Evolutionary conservation across 1,140 invertebrate genomes (phyloP).

Genomic region (Ostrea edulis): DNA sequence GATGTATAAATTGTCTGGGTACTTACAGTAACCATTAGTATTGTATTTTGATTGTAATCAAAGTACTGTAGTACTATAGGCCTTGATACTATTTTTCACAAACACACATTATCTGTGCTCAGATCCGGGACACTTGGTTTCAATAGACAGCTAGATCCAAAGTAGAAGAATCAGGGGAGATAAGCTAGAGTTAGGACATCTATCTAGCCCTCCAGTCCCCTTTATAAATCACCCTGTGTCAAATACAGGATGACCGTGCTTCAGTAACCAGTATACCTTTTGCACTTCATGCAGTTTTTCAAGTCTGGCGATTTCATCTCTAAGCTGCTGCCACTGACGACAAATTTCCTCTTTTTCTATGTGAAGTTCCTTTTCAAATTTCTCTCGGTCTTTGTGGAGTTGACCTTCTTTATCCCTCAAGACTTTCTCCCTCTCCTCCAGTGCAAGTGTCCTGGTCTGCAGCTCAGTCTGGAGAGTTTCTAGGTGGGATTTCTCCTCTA

Average conservation of each 20-base stretch:
- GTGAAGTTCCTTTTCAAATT: conserved; percentile 50
- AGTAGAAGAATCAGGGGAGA: conserved; percentile 11
- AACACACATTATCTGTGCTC: not conserved
- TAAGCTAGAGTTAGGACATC: not conserved
- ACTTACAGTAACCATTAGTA: not conserved
- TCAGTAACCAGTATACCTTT: conserved; percentile 54
- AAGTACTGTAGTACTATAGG: not conserved
- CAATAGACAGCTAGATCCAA: not conserved
- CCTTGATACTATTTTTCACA: not conserved
- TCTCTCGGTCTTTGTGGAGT: conserved; percentile 53
- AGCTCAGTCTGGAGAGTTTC: conserved; percentile 62
- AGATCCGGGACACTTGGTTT: not conserved
- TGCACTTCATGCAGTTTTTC: conserved; percentile 60
- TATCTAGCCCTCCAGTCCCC: not conserved
- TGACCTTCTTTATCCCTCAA: conserved; percentile 60
- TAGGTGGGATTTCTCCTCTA: conserved; percentile 53
- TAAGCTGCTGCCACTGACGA: conserved; percentile 57
- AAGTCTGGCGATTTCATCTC: conserved; percentile 58
- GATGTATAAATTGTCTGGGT: no score
- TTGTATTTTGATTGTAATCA: not conserved
- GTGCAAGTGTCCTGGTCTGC: conserved; percentile 52
- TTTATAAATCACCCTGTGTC: not conserved
- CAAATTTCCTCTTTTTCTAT: conserved; percentile 58
- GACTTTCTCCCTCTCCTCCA: conserved; percentile 61
- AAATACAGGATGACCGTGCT: not conserved